A percentile compares a stretch with the other conserved stretches of the same genome.
These are phyloP conservation scores for Hoplostethus mediterraneus DNA, from an alignment of 2,797 vertebrate genomes.

Conservation along the genomic window DNA sequence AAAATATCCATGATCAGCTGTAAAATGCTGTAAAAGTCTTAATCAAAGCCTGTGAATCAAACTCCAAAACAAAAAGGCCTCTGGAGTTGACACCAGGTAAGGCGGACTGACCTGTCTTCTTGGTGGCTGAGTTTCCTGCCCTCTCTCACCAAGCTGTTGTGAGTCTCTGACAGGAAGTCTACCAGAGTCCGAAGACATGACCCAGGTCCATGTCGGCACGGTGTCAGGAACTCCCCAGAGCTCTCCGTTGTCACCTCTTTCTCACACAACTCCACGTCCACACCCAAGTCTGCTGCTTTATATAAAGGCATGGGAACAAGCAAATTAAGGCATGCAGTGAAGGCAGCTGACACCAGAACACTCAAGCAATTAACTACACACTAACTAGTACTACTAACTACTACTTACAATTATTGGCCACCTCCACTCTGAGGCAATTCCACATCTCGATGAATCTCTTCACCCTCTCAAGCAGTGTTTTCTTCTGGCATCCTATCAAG, in stretches of 20 bases:
- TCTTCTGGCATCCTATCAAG: slow-evolving; percentile 73
- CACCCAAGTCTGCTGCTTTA: slow-evolving; percentile 58
- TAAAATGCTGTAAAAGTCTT: not conserved
- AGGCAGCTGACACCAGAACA: not conserved
- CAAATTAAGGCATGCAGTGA: not conserved
- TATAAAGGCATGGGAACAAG: not conserved
- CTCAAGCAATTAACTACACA: not conserved
- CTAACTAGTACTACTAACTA: not conserved
- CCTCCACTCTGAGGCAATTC: slow-evolving; percentile 79
- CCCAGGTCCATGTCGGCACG: slow-evolving; percentile 72
- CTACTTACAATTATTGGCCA: slow-evolving; percentile 77
- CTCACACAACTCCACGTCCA: slow-evolving; percentile 62
- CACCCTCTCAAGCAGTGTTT: slow-evolving; percentile 67
- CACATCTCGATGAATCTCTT: slow-evolving; percentile 77
- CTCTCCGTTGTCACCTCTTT: slow-evolving; percentile 74
- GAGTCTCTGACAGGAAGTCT: slow-evolving; percentile 75
- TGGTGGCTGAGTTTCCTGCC: slow-evolving; percentile 55
- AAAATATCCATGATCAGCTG: not conserved
- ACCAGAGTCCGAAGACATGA: slow-evolving; percentile 78
- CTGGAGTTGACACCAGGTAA: not conserved
- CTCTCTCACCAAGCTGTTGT: slow-evolving; percentile 81
- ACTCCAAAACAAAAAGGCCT: not conserved
- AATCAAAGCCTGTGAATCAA: not conserved
- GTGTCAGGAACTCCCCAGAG: slow-evolving; percentile 73
- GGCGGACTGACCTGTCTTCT: slow-evolving; percentile 71